phyloP scores from a whole-genome alignment of 2,113 vertebrate genomes.

The Aspiorhynchus laticeps region DNA sequence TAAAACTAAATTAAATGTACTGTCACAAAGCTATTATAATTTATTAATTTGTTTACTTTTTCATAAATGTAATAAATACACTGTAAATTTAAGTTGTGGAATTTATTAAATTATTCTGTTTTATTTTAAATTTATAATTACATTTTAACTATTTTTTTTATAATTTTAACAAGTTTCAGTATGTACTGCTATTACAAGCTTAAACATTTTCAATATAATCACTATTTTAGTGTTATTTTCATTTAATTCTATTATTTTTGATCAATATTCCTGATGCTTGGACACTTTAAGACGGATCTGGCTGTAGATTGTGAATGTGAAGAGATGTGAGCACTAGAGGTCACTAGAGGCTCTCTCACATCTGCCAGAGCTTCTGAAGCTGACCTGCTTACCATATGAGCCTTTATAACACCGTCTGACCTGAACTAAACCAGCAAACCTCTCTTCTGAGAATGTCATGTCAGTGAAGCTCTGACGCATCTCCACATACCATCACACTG shows the following conservation, averaged over 20 bases:
- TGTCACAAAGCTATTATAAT: no score
- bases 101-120: no score
- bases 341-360: conserved; percentile 32
- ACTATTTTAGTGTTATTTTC: background rate
- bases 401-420: background rate
- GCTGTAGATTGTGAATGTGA: background rate
- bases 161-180: background rate
- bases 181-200: background rate
- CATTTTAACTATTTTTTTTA: background rate
- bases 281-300: background rate
- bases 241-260: background rate
- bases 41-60: no score
- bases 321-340: conserved; percentile 51
- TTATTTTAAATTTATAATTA: background rate
- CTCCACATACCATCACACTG: conserved; percentile 36
- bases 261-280: background rate
- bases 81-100: no score
- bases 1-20: no score
- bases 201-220: no score
- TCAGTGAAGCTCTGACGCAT: background rate
- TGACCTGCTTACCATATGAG: background rate
- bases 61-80: no score
- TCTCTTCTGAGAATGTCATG: background rate
- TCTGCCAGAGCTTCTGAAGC: no score
- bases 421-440: background rate